A percentile compares a stretch with the other conserved stretches of the same genome.
Conservation (phyloP, 2,888 invertebrate genomes). For the Caenorhabditis uteleia region DNA sequence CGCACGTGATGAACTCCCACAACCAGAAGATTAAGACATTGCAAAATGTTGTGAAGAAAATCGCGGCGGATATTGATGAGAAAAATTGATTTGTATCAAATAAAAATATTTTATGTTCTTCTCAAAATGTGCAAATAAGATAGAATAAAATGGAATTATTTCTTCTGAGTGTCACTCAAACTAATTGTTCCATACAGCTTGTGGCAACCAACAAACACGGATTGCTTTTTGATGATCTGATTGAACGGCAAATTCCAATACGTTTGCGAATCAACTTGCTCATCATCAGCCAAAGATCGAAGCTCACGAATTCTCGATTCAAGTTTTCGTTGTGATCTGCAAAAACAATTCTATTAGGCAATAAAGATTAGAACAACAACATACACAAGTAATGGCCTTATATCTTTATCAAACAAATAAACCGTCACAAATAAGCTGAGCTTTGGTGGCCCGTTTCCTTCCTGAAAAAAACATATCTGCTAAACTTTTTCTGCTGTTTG, state of each 20-base stretch:
- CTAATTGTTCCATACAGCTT: conserved; percentile 54
- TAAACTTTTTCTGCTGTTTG: conserved; percentile 2
- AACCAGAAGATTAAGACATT: too few species aligned
- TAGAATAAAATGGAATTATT: too few species aligned
- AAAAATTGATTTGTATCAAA: too few species aligned
- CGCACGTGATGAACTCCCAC: too few species aligned
- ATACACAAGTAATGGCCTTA: conserved; percentile 43
- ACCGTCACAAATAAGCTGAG: conserved; percentile 54
- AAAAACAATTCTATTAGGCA: conserved; percentile 1
- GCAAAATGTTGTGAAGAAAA: too few species aligned
- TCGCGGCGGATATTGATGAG: too few species aligned
- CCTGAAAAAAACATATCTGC: too few species aligned
- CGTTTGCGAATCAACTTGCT: conserved; percentile 43
- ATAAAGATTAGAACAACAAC: conserved; percentile 5
- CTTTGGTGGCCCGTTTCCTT: conserved; percentile 46
- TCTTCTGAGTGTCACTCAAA: conserved; percentile 33
- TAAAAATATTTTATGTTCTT: too few species aligned
- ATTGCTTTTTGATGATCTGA: conserved; percentile 49
- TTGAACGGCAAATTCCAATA: conserved; percentile 58
- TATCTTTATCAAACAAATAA: conserved; percentile 64
- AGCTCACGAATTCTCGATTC: conserved; percentile 43
- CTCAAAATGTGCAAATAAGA: too few species aligned
- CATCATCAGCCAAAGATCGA: conserved; percentile 28
- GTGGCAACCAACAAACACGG: conserved; percentile 49
- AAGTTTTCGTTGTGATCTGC: conserved; percentile 49